Conservation (phyloP, 2,888 invertebrate genomes). For the Rutpela maculata region DNA sequence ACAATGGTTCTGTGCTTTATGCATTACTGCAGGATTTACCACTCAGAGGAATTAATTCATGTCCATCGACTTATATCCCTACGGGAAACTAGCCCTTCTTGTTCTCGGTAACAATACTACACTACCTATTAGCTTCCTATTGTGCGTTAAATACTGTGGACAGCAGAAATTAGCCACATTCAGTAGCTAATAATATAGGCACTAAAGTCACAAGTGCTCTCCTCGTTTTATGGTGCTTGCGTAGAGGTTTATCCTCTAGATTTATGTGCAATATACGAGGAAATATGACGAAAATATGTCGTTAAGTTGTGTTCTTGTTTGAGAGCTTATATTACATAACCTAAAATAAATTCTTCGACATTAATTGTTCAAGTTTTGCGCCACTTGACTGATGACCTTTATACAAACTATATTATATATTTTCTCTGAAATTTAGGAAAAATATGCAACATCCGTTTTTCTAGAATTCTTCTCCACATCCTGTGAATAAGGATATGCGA, state of each 20-base stretch:
- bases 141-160: conserved; percentile 42
- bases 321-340: background rate
- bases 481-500: too few relatives aligned
- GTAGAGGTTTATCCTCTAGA: conserved; percentile 16
- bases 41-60: conserved; percentile 31
- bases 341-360: background rate
- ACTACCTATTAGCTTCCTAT: conserved; percentile 36
- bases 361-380: background rate
- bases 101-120: conserved; percentile 32
- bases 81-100: conserved; percentile 37
- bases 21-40: background rate
- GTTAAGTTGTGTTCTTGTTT: conserved; percentile 13
- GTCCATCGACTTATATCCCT: conserved; percentile 34
- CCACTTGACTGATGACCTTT: background rate
- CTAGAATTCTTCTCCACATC: too few relatives aligned
- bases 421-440: background rate
- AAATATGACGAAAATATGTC: conserved; percentile 19
- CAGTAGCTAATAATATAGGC: conserved; percentile 17
- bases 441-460: too few relatives aligned
- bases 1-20: background rate
- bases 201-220: conserved; percentile 27
- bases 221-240: conserved; percentile 23
- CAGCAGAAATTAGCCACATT: conserved; percentile 34
- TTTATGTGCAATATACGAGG: conserved; percentile 18
- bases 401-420: background rate